A percentile compares a stretch with the other conserved stretches of the same genome.
Evolutionary conservation across 2,797 vertebrate genomes (phyloP).

Genomic region (Steatocranus sp.): DNA sequence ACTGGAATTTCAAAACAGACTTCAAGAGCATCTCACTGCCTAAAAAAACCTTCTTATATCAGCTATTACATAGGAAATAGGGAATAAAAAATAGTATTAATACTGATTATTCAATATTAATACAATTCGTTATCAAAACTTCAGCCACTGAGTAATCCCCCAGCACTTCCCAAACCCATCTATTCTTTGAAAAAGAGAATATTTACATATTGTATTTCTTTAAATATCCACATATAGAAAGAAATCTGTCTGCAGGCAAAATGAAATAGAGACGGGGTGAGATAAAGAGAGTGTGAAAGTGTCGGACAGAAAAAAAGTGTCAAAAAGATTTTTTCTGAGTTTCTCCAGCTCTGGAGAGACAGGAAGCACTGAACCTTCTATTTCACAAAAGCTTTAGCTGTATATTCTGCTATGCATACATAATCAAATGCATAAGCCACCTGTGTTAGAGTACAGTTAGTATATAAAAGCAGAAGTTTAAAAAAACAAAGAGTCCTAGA

Average conservation of each 20-base stretch:
- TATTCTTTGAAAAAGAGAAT: not conserved
- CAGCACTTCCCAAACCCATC: not conserved
- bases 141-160: not conserved
- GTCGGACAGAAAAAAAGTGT: not conserved
- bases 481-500: not conserved
- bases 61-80: not conserved
- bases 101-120: not conserved
- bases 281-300: not conserved
- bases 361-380: not conserved
- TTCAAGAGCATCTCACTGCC: not conserved
- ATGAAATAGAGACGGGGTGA: not conserved
- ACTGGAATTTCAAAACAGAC: not conserved
- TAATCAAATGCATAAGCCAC: not conserved
- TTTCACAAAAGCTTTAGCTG: conserved; percentile 5
- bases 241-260: not conserved
- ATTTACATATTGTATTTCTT: not conserved
- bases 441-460: not conserved
- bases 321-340: not conserved
- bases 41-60: not conserved
- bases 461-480: not conserved
- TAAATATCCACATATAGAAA: not conserved
- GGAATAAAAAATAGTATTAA: not conserved
- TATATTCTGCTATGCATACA: not conserved
- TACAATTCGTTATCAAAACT: not conserved
- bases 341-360: not conserved